Evolutionary conservation across 37 sponge, comb jelly and placozoan species (phyloP).

Genomic region (Beroe forskalii): DNA sequence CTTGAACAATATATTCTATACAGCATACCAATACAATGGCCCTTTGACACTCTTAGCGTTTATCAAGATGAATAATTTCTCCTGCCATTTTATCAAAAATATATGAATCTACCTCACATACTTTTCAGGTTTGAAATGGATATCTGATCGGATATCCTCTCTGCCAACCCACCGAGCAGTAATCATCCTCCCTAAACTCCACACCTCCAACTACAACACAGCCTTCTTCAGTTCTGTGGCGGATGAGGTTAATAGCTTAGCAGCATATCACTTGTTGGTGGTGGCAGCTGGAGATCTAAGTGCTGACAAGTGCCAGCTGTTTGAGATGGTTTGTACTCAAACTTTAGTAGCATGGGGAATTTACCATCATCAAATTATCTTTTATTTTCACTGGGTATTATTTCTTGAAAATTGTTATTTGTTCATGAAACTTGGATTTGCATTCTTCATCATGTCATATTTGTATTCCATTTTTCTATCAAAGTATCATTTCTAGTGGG

Average conservation of each 20-base stretch:
- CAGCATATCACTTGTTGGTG: not conserved
- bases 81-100: not conserved
- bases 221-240: no score
- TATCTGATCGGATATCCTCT: not conserved
- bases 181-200: slow-evolving; percentile 19
- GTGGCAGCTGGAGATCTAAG: not conserved
- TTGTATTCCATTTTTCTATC: no score
- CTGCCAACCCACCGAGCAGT: not conserved
- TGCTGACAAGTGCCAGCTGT: not conserved
- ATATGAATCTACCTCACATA: not conserved
- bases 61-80: not conserved
- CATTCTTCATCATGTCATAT: no score
- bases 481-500: no score
- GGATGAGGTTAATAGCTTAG: not conserved
- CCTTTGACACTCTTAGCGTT: no score
- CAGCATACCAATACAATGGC: no score
- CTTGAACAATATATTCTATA: no score
- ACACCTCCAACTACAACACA: not conserved
- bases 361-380: no score
- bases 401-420: no score
- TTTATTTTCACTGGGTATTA: no score
- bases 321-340: not conserved
- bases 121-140: slow-evolving; percentile 33
- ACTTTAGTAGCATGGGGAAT: no score
- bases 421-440: no score